A percentile compares a stretch with the other conserved stretches of the same genome.
These are phyloP conservation scores for Heliconius melpomene DNA, from an alignment of 1,140 invertebrate species.

Conservation along the genomic window DNA sequence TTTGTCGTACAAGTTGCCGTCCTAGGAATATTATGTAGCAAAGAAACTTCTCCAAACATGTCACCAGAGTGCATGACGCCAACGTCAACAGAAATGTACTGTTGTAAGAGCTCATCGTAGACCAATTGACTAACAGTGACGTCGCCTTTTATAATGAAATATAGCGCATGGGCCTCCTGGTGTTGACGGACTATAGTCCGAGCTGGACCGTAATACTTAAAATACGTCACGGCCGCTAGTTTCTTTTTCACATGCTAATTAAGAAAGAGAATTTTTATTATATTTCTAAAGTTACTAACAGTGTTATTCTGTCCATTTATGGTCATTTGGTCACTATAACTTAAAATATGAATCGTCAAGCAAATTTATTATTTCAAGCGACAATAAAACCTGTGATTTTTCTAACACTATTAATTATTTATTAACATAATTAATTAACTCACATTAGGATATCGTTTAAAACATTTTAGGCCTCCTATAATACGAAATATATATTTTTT, in stretches of 20 bases:
- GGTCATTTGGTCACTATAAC: not conserved
- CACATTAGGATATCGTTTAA: conserved; percentile 81
- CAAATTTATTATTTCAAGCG: not conserved
- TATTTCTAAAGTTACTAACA: not conserved
- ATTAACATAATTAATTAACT: conserved; percentile 32
- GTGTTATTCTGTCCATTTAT: not conserved
- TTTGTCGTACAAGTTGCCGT: conserved; percentile 81
- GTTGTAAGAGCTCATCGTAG: conserved; percentile 77
- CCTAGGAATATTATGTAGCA: conserved; percentile 82
- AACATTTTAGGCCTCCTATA: conserved; percentile 82
- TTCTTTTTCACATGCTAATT: conserved; percentile 78
- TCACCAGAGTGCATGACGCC: conserved; percentile 78
- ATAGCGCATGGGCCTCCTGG: conserved; percentile 81
- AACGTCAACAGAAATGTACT: conserved; percentile 73
- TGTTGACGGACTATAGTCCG: conserved; percentile 82
- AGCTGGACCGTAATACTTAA: conserved; percentile 81
- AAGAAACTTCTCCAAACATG: conserved; percentile 84
- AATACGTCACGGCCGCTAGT: conserved; percentile 80
- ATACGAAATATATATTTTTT: conserved; percentile 79
- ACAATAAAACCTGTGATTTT: not conserved
- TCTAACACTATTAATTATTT: not conserved
- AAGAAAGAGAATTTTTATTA: not conserved
- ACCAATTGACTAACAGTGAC: conserved; percentile 76
- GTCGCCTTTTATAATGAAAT: conserved; percentile 83
- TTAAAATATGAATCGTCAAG: not conserved